Evolutionary conservation across 2,888 invertebrate species (phyloP), one percentile per base, ranked within the genome.

Genomic region (Bruchidius siliquastri): DNA sequence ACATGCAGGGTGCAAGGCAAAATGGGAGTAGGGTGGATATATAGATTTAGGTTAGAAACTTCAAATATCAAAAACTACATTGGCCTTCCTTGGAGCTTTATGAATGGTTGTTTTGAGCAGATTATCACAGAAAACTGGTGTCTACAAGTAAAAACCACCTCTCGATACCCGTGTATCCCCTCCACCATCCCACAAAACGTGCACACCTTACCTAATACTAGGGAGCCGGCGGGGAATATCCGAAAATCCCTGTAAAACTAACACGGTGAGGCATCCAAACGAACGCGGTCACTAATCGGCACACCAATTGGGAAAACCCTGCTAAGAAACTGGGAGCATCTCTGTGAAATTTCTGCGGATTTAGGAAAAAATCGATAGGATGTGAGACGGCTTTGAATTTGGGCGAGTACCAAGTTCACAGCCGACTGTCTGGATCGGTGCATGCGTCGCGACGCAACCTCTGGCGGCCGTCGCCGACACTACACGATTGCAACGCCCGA

Each of bases 281-380:
- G 74, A 74, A 71, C 72, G 73, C 75, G 68, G 72, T 70, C 71
- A 73, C 74, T 74, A 68, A 72, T 72, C 26, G 26, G 2, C 26
- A 26, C 26, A 26, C 26, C 26, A 49, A 49, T 13, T 13, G 49
- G 49, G 73, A 72, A 71, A 68, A 69, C 20, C 71, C 72, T 71
- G 74, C 26, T 74, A 72, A 66, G 74, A 71, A 76, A 76, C 72
- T 72, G 73, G 74, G 71, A 72, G 75, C 70, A 74, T 77, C 76
- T 71, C 72, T 74, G 76, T 73, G 75, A 76, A 79, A 77, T 78
- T 78, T 77, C 72, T 75, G 77, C 76, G 76, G 78, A 79, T 80
- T 77, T 77, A 73, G 75, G 78, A 81, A 81, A 80, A 81, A 81
- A 81, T 81, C 81, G 80, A 81, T 81, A 81, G 78, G 79, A 78